Evolutionary conservation across 1,140 invertebrate species (phyloP).

Genomic region (Spodoptera frugiperda): DNA sequence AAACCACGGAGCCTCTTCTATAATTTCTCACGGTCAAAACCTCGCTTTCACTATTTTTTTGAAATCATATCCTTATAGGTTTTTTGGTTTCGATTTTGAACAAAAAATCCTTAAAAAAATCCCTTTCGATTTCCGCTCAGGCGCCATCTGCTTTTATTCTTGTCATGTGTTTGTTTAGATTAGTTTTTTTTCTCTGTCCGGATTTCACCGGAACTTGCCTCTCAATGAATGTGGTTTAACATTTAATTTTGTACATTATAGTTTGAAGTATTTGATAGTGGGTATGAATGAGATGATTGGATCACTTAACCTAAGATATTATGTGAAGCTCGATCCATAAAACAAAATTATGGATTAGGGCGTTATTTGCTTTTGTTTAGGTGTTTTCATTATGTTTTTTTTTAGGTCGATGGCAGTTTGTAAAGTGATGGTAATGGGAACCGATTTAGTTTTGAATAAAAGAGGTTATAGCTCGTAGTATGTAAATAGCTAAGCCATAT

Average conservation of each 20-base stretch:
- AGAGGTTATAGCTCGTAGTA: too few species aligned
- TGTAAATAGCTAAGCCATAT: too few species aligned
- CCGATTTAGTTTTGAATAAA: too few species aligned
- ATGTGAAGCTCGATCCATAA: slow-evolving; percentile 12
- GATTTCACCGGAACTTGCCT: slow-evolving; percentile 77
- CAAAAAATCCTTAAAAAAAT: slow-evolving; percentile 64
- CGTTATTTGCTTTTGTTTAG: not conserved
- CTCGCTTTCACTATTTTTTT: slow-evolving; percentile 75
- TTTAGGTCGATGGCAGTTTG: not conserved
- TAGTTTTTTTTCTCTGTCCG: slow-evolving; percentile 66
- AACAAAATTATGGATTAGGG: slow-evolving; percentile 2
- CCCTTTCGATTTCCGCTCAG: slow-evolving; percentile 82
- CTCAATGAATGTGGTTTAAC: slow-evolving; percentile 60
- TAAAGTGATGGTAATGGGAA: too few species aligned
- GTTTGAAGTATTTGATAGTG: slow-evolving; percentile 26
- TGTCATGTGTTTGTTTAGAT: slow-evolving; percentile 79
- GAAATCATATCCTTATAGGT: slow-evolving; percentile 68
- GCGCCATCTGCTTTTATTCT: slow-evolving; percentile 83
- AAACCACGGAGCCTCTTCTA: not conserved
- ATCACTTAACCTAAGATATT: slow-evolving; percentile 30
- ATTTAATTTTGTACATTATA: slow-evolving; percentile 60
- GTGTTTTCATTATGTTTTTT: slow-evolving; percentile 5
- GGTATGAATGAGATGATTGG: slow-evolving; percentile 22
- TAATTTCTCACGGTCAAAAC: slow-evolving; percentile 58
- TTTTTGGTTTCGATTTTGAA: slow-evolving; percentile 68